Percentiles rank a stretch among this genome's conserved stretches.
These are phyloP conservation scores for Takifugu ocellatus DNA, from an alignment of 2,797 vertebrate genomes.

Conservation along the genomic window DNA sequence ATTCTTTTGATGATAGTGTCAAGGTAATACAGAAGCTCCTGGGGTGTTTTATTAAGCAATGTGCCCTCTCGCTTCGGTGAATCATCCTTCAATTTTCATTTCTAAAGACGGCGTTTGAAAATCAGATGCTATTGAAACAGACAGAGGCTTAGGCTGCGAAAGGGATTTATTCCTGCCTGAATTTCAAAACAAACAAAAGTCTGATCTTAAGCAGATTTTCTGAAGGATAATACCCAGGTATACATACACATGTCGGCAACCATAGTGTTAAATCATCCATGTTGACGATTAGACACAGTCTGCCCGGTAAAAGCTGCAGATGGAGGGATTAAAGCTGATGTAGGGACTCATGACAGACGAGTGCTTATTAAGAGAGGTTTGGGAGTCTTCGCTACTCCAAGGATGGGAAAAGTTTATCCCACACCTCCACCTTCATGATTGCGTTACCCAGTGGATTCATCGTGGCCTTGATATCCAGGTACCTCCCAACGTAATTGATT, in stretches of 20 bases:
- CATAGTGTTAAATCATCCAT: slow-evolving; percentile 44
- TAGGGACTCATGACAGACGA: slow-evolving; percentile 5
- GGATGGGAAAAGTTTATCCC: slow-evolving; percentile 68
- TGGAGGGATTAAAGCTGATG: slow-evolving; percentile 18
- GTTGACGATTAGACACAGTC: slow-evolving; percentile 17
- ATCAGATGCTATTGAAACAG: slow-evolving; percentile 47
- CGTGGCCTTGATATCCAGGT: slow-evolving; percentile 67
- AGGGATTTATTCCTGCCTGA: slow-evolving; percentile 38
- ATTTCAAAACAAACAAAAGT: slow-evolving; percentile 64
- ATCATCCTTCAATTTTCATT: slow-evolving; percentile 66
- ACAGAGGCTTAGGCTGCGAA: slow-evolving; percentile 34
- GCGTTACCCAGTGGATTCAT: slow-evolving; percentile 66
- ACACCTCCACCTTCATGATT: slow-evolving; percentile 73
- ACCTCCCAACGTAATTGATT: slow-evolving; percentile 58
- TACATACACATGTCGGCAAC: slow-evolving; percentile 50
- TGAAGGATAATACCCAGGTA: slow-evolving; percentile 44
- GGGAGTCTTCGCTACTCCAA: slow-evolving; percentile 32
- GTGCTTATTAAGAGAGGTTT: slow-evolving; percentile 1
- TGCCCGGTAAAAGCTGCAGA: slow-evolving; percentile 13
- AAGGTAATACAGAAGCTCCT: slow-evolving; percentile 53
- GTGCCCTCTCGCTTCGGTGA: slow-evolving; percentile 48
- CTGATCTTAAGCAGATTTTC: slow-evolving; percentile 63
- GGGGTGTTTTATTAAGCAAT: slow-evolving; percentile 50
- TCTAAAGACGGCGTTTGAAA: slow-evolving; percentile 63
- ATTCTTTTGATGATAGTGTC: slow-evolving; percentile 49